Percentiles rank a stretch among this genome's conserved stretches.
Evolutionary conservation across 92 coral and sea anemone species (phyloP).

Genomic region (Virgularia gustaviana): DNA sequence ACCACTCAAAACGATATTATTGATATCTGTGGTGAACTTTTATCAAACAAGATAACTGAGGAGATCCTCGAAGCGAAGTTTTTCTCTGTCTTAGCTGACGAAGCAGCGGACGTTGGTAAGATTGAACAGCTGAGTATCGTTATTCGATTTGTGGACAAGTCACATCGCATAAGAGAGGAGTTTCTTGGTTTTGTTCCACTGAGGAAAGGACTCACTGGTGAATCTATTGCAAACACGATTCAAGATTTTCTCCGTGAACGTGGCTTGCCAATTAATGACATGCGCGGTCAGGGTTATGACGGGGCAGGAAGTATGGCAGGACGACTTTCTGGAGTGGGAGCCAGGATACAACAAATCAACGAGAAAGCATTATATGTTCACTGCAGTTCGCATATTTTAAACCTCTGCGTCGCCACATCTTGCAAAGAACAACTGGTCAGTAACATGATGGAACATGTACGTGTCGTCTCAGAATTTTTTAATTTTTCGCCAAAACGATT

Average conservation of each 20-base stretch:
- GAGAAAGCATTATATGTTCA: slow-evolving; percentile 29
- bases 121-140: slow-evolving; percentile 35
- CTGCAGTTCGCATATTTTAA: slow-evolving; percentile 48
- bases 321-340: slow-evolving; percentile 58
- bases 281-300: slow-evolving; percentile 69
- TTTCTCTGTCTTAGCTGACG: slow-evolving; percentile 41
- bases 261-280: slow-evolving; percentile 56
- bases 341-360: slow-evolving; percentile 49
- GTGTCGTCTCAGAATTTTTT: slow-evolving; percentile 53
- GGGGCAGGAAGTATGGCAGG: slow-evolving; percentile 73
- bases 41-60: slow-evolving; percentile 16
- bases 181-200: slow-evolving; percentile 60
- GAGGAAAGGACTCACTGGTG: slow-evolving; percentile 53
- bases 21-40: slow-evolving; percentile 37
- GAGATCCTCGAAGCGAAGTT: slow-evolving; percentile 28
- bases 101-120: slow-evolving; percentile 35
- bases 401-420: slow-evolving; percentile 52
- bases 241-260: slow-evolving; percentile 45
- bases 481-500: slow-evolving; percentile 54
- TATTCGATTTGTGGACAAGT: slow-evolving; percentile 44
- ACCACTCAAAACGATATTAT: slow-evolving; percentile 38
- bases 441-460: slow-evolving; percentile 53
- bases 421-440: slow-evolving; percentile 57
- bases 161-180: slow-evolving; percentile 45
- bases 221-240: slow-evolving; percentile 50